Conservation (phyloP, 92 coral and sea anemone genomes). For the Palythoa caribaeorum region DNA sequence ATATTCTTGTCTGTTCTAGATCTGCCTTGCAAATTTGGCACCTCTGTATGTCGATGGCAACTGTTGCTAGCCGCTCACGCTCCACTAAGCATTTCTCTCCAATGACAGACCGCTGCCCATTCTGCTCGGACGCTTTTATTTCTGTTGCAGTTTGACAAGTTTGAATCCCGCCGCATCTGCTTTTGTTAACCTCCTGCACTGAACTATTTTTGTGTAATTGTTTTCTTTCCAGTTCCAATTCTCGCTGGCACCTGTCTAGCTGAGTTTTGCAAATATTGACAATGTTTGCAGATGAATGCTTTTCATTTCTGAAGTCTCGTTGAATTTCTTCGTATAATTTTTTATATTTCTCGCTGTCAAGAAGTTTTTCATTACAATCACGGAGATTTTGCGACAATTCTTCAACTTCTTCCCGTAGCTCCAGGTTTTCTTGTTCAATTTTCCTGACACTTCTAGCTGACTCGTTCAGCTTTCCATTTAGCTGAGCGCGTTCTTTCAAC, state of each 20-base stretch:
- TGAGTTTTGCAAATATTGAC: conserved; percentile 13
- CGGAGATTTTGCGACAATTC: conserved; percentile 37
- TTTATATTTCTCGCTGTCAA: conserved; percentile 9
- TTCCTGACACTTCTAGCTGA: not conserved
- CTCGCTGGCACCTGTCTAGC: conserved; percentile 22
- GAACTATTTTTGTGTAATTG: not conserved
- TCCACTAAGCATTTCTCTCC: conserved; percentile 19
- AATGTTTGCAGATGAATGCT: conserved; percentile 3
- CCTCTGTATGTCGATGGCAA: conserved; percentile 30
- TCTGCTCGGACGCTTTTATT: not conserved
- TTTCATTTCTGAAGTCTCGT: conserved; percentile 19
- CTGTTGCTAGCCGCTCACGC: conserved; percentile 25
- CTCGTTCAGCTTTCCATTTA: conserved; percentile 37
- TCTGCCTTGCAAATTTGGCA: conserved; percentile 45
- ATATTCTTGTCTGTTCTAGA: conserved; percentile 22
- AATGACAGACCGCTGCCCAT: conserved; percentile 38
- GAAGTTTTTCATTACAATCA: not conserved
- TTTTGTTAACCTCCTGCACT: conserved; percentile 16
- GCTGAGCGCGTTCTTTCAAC: conserved; percentile 31
- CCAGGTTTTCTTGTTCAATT: conserved; percentile 7
- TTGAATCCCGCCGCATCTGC: not conserved
- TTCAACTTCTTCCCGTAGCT: conserved; percentile 14
- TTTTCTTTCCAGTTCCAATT: conserved; percentile 21
- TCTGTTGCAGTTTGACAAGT: not conserved
- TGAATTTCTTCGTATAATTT: conserved; percentile 20